phyloP scores from a whole-genome alignment of 2,888 invertebrate genomes.

The Amblyjoppa fuscipennis region DNA sequence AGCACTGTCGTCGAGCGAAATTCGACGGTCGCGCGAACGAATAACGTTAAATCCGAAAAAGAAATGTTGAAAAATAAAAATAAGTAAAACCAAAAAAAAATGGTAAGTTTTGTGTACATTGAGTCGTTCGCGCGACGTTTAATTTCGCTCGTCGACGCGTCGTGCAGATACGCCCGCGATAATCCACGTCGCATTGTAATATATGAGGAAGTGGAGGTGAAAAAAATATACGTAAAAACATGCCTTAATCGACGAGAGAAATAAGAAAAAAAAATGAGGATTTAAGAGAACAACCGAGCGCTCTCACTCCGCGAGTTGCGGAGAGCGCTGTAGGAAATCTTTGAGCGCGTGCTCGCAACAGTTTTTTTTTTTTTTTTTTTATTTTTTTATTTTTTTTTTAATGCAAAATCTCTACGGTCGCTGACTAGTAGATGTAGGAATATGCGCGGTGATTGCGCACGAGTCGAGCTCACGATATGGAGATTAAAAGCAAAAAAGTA shows the following conservation, averaged over 20 bases:
- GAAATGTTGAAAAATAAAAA: not conserved
- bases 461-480: not conserved
- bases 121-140: constrained; percentile 28
- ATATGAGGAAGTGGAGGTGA: constrained; percentile 20
- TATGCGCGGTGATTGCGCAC: not conserved
- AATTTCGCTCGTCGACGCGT: not conserved
- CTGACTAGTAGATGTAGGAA: not conserved
- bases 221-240: constrained; percentile 46
- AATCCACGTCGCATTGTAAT: constrained; percentile 22
- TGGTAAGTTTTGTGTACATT: not conserved
- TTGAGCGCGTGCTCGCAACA: not conserved
- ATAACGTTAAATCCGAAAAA: not conserved
- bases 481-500: constrained; percentile 8
- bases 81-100: not conserved
- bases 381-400: not conserved
- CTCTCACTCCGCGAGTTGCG: too few relatives aligned
- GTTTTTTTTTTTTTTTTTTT: not conserved
- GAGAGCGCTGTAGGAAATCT: not conserved
- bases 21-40: constrained; percentile 2
- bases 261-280: constrained; percentile 20
- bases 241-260: constrained; percentile 59
- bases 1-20: constrained; percentile 40
- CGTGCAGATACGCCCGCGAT: constrained; percentile 9
- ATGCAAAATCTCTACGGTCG: not conserved
- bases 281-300: not conserved